Evolutionary conservation across 2,797 vertebrate species (phyloP).

Genomic region (Tragelaphus oryx): DNA sequence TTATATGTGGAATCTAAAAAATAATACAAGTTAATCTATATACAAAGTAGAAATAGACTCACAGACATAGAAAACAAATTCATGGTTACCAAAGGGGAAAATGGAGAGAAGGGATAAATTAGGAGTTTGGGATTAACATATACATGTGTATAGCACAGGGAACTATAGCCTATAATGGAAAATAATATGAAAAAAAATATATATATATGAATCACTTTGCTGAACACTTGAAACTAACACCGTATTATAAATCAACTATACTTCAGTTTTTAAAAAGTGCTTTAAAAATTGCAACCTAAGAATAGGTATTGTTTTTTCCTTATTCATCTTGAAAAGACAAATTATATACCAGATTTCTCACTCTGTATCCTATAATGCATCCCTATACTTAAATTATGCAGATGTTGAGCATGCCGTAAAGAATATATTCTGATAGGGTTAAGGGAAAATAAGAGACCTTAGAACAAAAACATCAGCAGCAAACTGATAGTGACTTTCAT

Average conservation of each 20-base stretch:
- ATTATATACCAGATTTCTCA: neutral
- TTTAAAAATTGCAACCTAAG: neutral
- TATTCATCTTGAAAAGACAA: neutral
- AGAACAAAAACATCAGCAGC: neutral
- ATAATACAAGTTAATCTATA: neutral
- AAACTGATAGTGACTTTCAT: neutral
- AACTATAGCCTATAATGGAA: neutral
- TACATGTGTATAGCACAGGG: neutral
- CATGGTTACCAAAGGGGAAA: neutral
- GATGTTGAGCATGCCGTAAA: neutral
- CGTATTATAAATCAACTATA: neutral
- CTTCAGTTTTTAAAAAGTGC: neutral
- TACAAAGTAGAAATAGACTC: neutral
- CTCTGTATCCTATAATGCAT: neutral
- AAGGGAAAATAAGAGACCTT: neutral
- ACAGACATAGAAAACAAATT: neutral
- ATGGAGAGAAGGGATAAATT: neutral
- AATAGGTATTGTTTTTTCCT: neutral
- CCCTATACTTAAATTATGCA: neutral
- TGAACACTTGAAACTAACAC: neutral
- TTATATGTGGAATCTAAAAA: neutral
- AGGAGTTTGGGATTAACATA: neutral
- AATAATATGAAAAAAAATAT: neutral
- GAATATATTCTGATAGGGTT: fast-evolving
- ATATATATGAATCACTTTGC: neutral